Percentiles rank a stretch among this genome's conserved stretches.
Conservation (phyloP, 1,140 invertebrate species). For the Drosophila watanabei region DNA sequence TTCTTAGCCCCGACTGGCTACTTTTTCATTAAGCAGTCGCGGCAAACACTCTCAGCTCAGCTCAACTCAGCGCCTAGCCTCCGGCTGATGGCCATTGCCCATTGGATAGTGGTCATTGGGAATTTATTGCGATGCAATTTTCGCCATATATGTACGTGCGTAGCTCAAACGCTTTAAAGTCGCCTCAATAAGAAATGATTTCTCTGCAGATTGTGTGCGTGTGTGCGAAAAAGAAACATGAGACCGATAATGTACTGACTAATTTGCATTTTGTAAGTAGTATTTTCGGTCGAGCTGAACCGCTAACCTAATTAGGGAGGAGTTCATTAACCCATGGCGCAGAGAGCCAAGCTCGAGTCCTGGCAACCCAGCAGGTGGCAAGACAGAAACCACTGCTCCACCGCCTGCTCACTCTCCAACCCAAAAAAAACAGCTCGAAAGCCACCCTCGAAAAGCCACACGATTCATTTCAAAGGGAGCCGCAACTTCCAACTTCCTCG, state of each 20-base stretch:
- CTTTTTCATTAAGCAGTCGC: constrained; percentile 52
- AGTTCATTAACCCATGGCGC: constrained; percentile 61
- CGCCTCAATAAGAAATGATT: constrained; percentile 12
- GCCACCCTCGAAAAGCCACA: constrained; percentile 50
- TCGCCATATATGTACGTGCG: constrained; percentile 63
- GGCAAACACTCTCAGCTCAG: constrained; percentile 41
- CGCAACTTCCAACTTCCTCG: constrained; percentile 16
- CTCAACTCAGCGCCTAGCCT: constrained; percentile 27
- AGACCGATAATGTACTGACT: constrained; percentile 44
- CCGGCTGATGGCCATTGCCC: constrained; percentile 23
- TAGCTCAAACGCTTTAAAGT: constrained; percentile 66
- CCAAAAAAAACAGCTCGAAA: constrained; percentile 16
- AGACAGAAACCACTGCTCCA: constrained; percentile 40
- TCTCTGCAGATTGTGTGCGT: constrained; percentile 11
- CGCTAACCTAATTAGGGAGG: constrained; percentile 37
- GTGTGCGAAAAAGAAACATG: constrained; percentile 7
- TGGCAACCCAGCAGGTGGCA: constrained; percentile 53
- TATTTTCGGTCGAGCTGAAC: constrained; percentile 32
- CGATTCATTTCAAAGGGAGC: constrained; percentile 56
- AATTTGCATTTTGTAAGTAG: constrained; percentile 39
- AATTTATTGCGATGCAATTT: constrained; percentile 75
- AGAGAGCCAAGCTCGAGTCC: constrained; percentile 13
- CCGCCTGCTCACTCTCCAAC: neutral
- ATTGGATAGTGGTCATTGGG: constrained; percentile 26
- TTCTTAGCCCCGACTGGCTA: neutral